phyloP scores from a whole-genome alignment of 1,140 invertebrate genomes.

The Lepidurus packardi region DNA sequence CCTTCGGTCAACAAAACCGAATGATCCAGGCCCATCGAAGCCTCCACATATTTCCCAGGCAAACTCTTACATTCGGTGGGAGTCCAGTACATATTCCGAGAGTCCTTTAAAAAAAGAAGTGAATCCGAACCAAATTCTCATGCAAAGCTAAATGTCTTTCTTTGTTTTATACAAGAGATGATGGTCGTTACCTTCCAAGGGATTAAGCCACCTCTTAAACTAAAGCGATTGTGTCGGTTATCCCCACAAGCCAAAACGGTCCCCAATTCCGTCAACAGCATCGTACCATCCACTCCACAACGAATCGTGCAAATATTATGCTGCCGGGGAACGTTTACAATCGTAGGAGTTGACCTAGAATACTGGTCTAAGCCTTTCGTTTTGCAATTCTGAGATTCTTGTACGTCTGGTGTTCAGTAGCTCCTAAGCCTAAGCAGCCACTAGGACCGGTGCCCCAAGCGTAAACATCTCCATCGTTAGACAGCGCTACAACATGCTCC shows the following conservation, averaged over 20 bases:
- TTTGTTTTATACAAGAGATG: slow-evolving; percentile 38
- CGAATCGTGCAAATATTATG: slow-evolving; percentile 51
- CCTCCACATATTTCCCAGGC: slow-evolving; percentile 46
- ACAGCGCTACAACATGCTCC: slow-evolving; percentile 60
- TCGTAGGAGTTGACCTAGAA: slow-evolving; percentile 48
- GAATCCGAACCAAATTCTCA: neutral
- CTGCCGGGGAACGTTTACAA: slow-evolving; percentile 48
- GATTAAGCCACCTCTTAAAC: slow-evolving; percentile 53
- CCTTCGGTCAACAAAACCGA: slow-evolving; percentile 57
- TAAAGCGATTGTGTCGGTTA: slow-evolving; percentile 64
- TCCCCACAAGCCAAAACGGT: slow-evolving; percentile 59
- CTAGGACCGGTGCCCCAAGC: slow-evolving; percentile 61
- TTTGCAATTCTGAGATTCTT: slow-evolving; percentile 32
- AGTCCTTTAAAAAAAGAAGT: neutral
- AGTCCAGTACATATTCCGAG: neutral
- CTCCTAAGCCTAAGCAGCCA: slow-evolving; percentile 60
- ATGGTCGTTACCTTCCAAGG: slow-evolving; percentile 40
- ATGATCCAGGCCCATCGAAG: slow-evolving; percentile 55
- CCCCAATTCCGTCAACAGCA: slow-evolving; percentile 60
- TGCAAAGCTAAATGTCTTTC: neutral
- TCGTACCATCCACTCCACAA: slow-evolving; percentile 60
- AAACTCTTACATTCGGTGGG: slow-evolving; percentile 29
- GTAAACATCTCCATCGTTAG: slow-evolving; percentile 56
- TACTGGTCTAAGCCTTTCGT: slow-evolving; percentile 23
- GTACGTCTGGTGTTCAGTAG: slow-evolving; percentile 50